Evolutionary conservation across 2,888 invertebrate genomes (phyloP), one percentile per base, ranked within the genome.

Genomic region (Syritta pipiens): DNA sequence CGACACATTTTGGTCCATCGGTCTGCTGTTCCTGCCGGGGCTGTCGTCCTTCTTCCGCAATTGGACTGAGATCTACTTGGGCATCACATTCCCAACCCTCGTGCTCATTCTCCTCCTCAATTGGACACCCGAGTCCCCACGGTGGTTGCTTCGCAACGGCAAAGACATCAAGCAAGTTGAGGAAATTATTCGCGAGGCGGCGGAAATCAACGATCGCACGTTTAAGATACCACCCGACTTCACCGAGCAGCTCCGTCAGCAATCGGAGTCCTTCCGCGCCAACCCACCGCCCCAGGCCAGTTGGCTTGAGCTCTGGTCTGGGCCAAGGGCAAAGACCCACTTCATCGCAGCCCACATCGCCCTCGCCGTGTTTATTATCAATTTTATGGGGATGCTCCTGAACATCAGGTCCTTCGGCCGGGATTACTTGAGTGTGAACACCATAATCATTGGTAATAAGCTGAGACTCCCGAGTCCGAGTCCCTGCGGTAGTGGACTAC

Each of bases 111-210:
- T 88, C 1, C 76, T 89, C 1, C 85, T 89, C 71, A 85, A 85
- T 81, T 90, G 88, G 89, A 89, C 89, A 9, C 89, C 90, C 1
- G 89, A 90, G 19, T 88, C 90, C n/a, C 89, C 90, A 0, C 85
- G 88, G 10, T 90, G 90, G 90, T 82, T 89, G 9, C 83, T 90
- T 2, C 84, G 86, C 4, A 86, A 85, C 59, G 87, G 86, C 40
- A 86, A 84, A 0, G 83, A 85, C 22, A 82, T 87, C 3, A 83
- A 85, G n/a, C 84, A 85, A 35, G 89, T 88, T 3, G 87, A 88
- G 82, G 65, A 83, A 24, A 87, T 89, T 3, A 79, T 90, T 30
- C 83, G 88, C 0, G 79, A 86, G 12, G 88, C 88, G 0, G 88
- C 88, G 0, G 79, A 83, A 30, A 87, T 88, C 9, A 90, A 90